Base-by-base conservation (phyloP, 2,888 invertebrate species). In the Sipha maydis region DNA sequence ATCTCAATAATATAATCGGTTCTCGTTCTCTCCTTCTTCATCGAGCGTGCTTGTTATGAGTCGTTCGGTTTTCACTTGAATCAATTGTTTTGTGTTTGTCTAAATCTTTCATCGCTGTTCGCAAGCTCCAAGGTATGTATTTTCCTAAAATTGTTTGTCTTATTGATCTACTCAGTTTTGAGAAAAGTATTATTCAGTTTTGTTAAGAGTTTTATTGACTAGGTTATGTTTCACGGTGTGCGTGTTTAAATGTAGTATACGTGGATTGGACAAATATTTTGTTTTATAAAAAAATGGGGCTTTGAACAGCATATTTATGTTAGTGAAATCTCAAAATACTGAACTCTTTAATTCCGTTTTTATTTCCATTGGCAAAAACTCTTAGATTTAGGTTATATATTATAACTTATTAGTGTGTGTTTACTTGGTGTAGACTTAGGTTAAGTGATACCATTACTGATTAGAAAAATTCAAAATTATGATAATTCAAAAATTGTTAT, bases 401-500 rank as follows among this genome's bases (percentile, higher is more conserved):
- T 31, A 56, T 8, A 25, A 21, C 56, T 7, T 76, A 41, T 7
- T 69, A 69, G 41, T 69, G 31, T 69, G 41, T 77, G 28, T 34
- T 83, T 41, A 48, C 2, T 21, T 28, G 14, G 17, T 73, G 31
- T 73, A 19, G 41, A 78, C 69, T 78, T 80, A 75, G 61, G 48
- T 83, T 89, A 89, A 69, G 78, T 80, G 84, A 83, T 79, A 88
- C 8, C 7, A 9, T 38, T 76, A 73, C 21, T 85, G 61, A 77
- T 71, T 28, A 31, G 21, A 28, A 34, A 67, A 54, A 48, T 48
- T 34, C 25, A 48, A 48, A 48, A 14, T 54, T 7, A 17, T 54
- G 4, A 9, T 9, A 54, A 17, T 54, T 54, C 25, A 48, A 48
- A 48, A 14, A 48, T 48, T 14, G 14, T 48, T 48, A 1, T 1